These are phyloP conservation scores for Catostylus mosaicus DNA, from an alignment of 30 jellyfish, hydroid and myxozoan genomes.

Conservation along the genomic window DNA sequence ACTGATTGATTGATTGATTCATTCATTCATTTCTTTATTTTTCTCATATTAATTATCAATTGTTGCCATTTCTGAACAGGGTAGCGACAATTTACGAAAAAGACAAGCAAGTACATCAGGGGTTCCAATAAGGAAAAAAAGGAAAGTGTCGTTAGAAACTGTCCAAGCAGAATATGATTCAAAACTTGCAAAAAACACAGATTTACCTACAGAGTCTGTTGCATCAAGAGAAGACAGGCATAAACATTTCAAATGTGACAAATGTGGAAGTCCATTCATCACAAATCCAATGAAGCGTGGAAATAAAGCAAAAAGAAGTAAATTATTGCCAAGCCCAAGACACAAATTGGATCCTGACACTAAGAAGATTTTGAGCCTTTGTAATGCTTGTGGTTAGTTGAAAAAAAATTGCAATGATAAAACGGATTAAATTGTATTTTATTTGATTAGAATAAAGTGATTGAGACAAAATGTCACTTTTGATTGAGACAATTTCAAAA, in stretches of 20 bases:
- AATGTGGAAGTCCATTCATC: slow-evolving; percentile 80
- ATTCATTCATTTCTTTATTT: too few relatives aligned
- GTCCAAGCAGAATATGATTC: slow-evolving; percentile 5
- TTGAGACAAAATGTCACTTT: too few relatives aligned
- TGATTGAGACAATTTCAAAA: not conserved
- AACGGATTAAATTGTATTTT: too few relatives aligned
- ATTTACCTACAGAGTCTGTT: not conserved
- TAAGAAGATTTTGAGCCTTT: slow-evolving; percentile 73
- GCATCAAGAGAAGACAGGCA: not conserved
- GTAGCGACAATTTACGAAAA: not conserved
- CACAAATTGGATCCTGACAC: slow-evolving; percentile 95
- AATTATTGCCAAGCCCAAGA: slow-evolving; percentile 90
- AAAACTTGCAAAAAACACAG: not conserved
- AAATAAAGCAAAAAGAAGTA: slow-evolving; percentile 65
- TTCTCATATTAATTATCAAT: too few relatives aligned
- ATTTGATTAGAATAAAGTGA: too few relatives aligned
- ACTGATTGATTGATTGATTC: too few relatives aligned
- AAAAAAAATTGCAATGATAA: too few relatives aligned
- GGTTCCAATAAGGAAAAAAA: slow-evolving; percentile 7
- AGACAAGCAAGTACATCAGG: not conserved
- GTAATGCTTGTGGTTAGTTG: slow-evolving; percentile 97
- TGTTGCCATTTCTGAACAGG: too few relatives aligned
- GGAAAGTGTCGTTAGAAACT: not conserved
- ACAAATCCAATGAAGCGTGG: slow-evolving; percentile 92
- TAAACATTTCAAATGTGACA: slow-evolving; percentile 76